Base-by-base conservation (phyloP, 2,888 invertebrate genomes). In the Morpho achilles region DNA sequence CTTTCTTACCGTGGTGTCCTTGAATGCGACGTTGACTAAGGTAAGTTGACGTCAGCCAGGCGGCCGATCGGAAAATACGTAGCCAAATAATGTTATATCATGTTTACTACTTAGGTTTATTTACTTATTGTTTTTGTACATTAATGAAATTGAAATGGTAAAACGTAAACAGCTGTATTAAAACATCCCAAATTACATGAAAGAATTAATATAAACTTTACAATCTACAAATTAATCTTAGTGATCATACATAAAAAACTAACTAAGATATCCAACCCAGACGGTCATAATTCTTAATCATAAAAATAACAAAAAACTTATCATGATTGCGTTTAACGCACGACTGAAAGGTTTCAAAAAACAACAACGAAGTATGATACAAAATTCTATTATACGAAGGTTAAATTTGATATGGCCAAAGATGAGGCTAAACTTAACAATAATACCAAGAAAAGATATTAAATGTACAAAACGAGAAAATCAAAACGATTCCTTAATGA, bases 261-360 rank as follows among this genome's bases (percentile, higher is more conserved):
- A 45, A 50, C 51, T 52, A 49, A 49, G 50, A 53, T 10, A 43
- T 54, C 40, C 45, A 46, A 45, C 45, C 55, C 52, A 58, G 54
- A 40, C 22, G 55, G 7, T 54, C 49, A 55, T 57, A 54, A 54
- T 57, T 23, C 59, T 59, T 59, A 49, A 57, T 59, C 43, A 46
- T 59, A 59, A 56, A 49, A 54, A 49, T 10, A 50, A 55, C 43
- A 57, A 49, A 60, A 60, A 63, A 55, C 50, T 60, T 56, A 60
- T 58, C 46, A 56, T 56, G 58, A 58, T 61, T 56, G 56, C 50
- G 42, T 60, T 63, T 56, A 58, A 60, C 53, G 63, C 59, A 56
- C 58, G 60, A 58, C 53, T 63, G 56, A 50, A 60, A 59, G 51
- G 53, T 40, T 56, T 56, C 41, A 56, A 61, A 61, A 63, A 56